Base-by-base conservation (phyloP, 2,888 invertebrate genomes). In the Pristionchus fissidentatus region DNA sequence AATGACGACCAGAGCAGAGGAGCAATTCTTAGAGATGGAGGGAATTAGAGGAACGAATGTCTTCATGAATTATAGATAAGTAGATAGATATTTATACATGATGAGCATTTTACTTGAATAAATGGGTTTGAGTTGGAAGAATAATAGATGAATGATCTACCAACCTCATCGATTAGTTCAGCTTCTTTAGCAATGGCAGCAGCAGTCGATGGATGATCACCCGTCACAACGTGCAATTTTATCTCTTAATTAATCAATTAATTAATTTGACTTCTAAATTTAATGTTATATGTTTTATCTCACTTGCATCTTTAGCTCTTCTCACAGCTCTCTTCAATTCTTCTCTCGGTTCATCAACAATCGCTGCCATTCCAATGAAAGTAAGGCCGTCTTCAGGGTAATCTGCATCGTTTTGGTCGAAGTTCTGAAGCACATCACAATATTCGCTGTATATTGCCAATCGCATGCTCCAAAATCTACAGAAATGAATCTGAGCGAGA, bases 171-270 rank as follows among this genome's bases (percentile, higher is more conserved):
- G 35, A 83, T 80, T 19, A 85, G 49, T 0, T 83, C 80, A 52
- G 83, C 78, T n/a, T 85, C 80, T 13, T 80, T 66, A 1, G 85
- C 85, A n/a, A 85, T 70, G 19, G 85, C 85, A n/a, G 84, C 83
- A 26, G 86, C 86, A 26, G 86, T 85, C 0, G 81, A 75, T 3
- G 83, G 86, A 83, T 86, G 86, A 70, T 86, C 86, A 5, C 86
- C 86, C 5, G 86, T 86, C 1, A 86, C 84, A 62, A 86, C 83
- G 77, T 84, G 85, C 19, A 86, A 38, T 29, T 84, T 83, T 60
- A 86, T 85, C 46, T 85, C 83, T 83, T 55, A n/a, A 29, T 26
- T 1, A n/a, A 66, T 66, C 41, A 22, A 66, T 19, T 3, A 22
- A 10, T 15, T 2, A 26, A 60, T 29, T 60, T 29, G n/a, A 5